These are phyloP conservation scores for Autographa pulchrina DNA, from an alignment of 2,888 invertebrate genomes.

Conservation along the genomic window DNA sequence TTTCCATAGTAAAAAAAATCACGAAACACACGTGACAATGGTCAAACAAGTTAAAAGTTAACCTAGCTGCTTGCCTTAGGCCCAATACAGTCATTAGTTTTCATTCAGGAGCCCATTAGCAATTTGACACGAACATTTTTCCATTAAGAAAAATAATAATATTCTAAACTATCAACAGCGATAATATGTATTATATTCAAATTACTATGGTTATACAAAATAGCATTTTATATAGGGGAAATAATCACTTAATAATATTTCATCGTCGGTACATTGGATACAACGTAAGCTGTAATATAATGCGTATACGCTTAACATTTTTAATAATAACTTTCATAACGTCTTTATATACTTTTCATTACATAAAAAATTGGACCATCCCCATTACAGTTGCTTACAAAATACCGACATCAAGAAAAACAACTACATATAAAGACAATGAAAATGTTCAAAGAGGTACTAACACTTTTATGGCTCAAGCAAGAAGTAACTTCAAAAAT, in stretches of 20 bases:
- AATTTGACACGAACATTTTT: slow-evolving; percentile 21
- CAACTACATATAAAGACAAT: slow-evolving; percentile 73
- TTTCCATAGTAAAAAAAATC: slow-evolving; percentile 47
- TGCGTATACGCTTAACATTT: slow-evolving; percentile 33
- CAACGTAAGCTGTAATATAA: slow-evolving; percentile 41
- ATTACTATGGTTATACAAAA: slow-evolving; percentile 49
- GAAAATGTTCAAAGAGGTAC: slow-evolving; percentile 70
- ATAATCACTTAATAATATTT: slow-evolving; percentile 28
- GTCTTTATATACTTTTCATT: slow-evolving; percentile 28
- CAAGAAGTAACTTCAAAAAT: slow-evolving; percentile 76
- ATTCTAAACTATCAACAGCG: slow-evolving; percentile 32
- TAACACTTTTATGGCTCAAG: slow-evolving; percentile 72
- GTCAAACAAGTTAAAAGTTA: slow-evolving; percentile 37
- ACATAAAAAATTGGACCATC: slow-evolving; percentile 75
- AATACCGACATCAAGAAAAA: slow-evolving; percentile 70
- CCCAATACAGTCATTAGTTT: slow-evolving; percentile 38
- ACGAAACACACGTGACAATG: slow-evolving; percentile 31
- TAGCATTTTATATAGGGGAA: slow-evolving; percentile 39
- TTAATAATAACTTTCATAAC: slow-evolving; percentile 32
- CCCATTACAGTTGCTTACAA: slow-evolving; percentile 69
- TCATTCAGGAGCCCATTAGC: slow-evolving; percentile 16
- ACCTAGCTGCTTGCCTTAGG: slow-evolving; percentile 48
- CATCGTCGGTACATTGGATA: slow-evolving; percentile 34
- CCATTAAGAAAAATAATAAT: slow-evolving; percentile 20
- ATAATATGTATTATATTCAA: slow-evolving; percentile 34